Conservation (phyloP, 2,113 vertebrate species). For the Axis porcinus region DNA sequence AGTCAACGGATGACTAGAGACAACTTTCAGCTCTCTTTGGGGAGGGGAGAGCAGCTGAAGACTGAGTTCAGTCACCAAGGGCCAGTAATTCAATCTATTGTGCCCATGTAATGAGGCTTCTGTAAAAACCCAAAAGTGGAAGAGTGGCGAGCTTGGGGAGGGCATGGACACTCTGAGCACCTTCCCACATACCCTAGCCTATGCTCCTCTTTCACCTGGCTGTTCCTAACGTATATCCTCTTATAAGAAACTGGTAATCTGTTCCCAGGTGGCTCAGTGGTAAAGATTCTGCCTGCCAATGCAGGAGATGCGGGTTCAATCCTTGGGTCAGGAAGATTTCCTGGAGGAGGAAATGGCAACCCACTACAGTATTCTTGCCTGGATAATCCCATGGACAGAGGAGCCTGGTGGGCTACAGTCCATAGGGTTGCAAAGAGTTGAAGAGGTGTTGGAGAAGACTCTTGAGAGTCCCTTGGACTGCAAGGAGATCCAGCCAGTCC, state of each 20-base stretch:
- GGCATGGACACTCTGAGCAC: background rate
- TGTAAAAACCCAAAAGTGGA: background rate
- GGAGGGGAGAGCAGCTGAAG: background rate
- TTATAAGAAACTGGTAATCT: background rate
- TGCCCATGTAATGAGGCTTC: background rate
- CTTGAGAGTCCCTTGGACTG: background rate
- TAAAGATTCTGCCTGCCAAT: background rate
- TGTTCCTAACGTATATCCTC: background rate
- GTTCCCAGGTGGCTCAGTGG: background rate
- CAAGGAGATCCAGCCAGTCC: background rate
- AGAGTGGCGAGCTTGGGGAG: background rate
- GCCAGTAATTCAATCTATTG: background rate
- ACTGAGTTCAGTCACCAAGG: background rate
- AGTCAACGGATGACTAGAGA: background rate
- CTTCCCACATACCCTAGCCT: background rate
- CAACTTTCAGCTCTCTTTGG: background rate
- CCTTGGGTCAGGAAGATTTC: background rate
- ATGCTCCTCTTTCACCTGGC: background rate
- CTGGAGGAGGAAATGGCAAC: background rate
- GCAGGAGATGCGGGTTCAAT: background rate
- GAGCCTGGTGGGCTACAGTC: background rate
- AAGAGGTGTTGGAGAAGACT: background rate
- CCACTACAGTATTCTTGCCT: background rate
- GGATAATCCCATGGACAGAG: background rate
- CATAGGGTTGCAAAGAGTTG: background rate